These are phyloP conservation scores for Drosophila takahashii DNA, from an alignment of 1,140 invertebrate species.

Conservation along the genomic window DNA sequence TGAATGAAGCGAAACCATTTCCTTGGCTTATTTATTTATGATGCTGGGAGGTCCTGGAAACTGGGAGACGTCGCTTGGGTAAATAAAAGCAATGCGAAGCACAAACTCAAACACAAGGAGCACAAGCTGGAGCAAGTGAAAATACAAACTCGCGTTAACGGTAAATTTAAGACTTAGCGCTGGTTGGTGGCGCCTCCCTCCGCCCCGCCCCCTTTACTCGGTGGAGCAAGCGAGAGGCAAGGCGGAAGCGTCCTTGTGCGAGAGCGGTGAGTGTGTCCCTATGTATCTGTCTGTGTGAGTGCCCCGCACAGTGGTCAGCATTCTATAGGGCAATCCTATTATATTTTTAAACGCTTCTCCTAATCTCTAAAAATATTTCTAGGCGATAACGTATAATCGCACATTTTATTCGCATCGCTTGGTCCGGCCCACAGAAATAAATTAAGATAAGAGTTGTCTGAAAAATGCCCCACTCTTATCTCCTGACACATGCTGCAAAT, in stretches of 20 bases:
- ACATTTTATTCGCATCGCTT: background rate
- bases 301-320: constrained; percentile 10
- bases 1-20: constrained; percentile 64
- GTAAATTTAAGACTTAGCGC: constrained; percentile 72
- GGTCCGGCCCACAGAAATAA: constrained; percentile 10
- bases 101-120: constrained; percentile 63
- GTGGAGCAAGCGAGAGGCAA: constrained; percentile 40
- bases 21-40: constrained; percentile 44
- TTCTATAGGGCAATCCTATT: background rate
- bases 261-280: constrained; percentile 51
- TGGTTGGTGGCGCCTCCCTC: constrained; percentile 37
- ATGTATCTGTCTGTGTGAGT: constrained; percentile 9
- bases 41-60: constrained; percentile 14
- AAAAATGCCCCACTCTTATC: constrained; percentile 16
- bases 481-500: background rate
- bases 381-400: constrained; percentile 6
- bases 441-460: constrained; percentile 15
- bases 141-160: constrained; percentile 62
- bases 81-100: constrained; percentile 67
- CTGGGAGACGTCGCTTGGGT: constrained; percentile 47
- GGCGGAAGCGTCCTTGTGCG: constrained; percentile 72
- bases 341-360: background rate
- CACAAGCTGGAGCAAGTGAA: constrained; percentile 29
- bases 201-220: background rate
- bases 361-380: constrained; percentile 20